Evolutionary conservation across 1,140 invertebrate genomes (phyloP).

Genomic region (Mya arenaria): DNA sequence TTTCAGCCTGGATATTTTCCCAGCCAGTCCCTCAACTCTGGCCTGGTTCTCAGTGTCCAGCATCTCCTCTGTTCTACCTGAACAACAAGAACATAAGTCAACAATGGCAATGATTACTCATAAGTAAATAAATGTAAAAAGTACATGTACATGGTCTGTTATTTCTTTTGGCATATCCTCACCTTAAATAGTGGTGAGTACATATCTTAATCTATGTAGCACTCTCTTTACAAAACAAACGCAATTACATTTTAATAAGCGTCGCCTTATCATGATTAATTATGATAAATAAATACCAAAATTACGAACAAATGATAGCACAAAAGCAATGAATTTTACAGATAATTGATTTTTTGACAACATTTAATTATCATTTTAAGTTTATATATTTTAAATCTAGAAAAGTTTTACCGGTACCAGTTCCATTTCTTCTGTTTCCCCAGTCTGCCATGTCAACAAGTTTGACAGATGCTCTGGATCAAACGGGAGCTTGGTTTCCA

Average conservation of each 20-base stretch:
- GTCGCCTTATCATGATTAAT: not conserved
- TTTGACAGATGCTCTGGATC: slow-evolving; percentile 18
- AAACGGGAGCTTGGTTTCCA: not conserved
- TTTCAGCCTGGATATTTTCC: slow-evolving; percentile 77
- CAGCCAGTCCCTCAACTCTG: slow-evolving; percentile 71
- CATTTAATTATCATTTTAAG: not conserved
- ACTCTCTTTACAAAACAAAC: too few species aligned
- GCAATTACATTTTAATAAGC: not conserved
- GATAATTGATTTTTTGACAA: not conserved
- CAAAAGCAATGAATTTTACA: not conserved
- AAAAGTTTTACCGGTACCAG: not conserved
- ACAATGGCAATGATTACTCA: not conserved
- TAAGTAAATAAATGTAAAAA: not conserved
- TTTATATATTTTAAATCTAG: not conserved
- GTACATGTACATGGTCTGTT: not conserved
- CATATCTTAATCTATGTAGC: too few species aligned
- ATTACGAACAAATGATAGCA: not conserved
- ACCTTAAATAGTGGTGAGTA: not conserved
- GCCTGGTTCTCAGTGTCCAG: slow-evolving; percentile 76
- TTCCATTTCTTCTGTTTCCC: slow-evolving; percentile 45
- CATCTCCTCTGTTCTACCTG: slow-evolving; percentile 68
- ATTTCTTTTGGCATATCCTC: too few species aligned
- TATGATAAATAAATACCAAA: not conserved
- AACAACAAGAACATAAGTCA: not conserved
- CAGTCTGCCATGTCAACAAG: slow-evolving; percentile 56